Base-by-base conservation (phyloP, 2,113 vertebrate species). In the Nestor notabilis region DNA sequence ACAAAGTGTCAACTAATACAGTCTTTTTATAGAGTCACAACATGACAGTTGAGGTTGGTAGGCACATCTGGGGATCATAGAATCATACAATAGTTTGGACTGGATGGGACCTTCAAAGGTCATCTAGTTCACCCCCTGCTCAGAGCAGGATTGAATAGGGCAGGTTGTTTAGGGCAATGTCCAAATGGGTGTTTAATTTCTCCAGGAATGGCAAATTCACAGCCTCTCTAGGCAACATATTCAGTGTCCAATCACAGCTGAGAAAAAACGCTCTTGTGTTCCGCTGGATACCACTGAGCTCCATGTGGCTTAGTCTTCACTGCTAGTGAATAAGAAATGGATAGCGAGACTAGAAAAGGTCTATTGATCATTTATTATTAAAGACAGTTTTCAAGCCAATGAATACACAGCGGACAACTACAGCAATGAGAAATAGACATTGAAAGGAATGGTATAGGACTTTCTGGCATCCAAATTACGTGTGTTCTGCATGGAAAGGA, bases 161-260 rank as follows among this genome's bases (percentile, higher is more conserved):
- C 2, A 3, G 33, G 19, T 9, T 33, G 13, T 74, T 64, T 20
- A 52, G 18, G 49, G 29, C 12, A 35, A 1, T 17, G 24, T 18
- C 44, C 27, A 39, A 53, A 43, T 43, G 10, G 23, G 15, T 23
- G 33, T n/a, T 85, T 47, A 90, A 63, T 37, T 28, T 24, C 25
- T 90, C 17, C 15, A 63, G 47, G 61, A 46, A 71, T 23, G 25
- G 43, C 49, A 85, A 85, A 25, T 37, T 81, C 60, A 23, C 37
- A 56, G n/a, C 11, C 15, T 60, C 33, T 33, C 21, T 60, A 53
- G 47, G 39, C 37, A 90, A 12, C 28, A 1, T 46, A 31, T 70
- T 84, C 17, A 31, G 16, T 61, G 55, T 63, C 87, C 46, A 49
- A 1, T 61, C 33, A 66, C 11, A 5, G 2, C 31, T 0, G 2